These are phyloP conservation scores for Hippocampus guttulatus DNA, from an alignment of 2,113 vertebrate genomes.

Conservation along the genomic window DNA sequence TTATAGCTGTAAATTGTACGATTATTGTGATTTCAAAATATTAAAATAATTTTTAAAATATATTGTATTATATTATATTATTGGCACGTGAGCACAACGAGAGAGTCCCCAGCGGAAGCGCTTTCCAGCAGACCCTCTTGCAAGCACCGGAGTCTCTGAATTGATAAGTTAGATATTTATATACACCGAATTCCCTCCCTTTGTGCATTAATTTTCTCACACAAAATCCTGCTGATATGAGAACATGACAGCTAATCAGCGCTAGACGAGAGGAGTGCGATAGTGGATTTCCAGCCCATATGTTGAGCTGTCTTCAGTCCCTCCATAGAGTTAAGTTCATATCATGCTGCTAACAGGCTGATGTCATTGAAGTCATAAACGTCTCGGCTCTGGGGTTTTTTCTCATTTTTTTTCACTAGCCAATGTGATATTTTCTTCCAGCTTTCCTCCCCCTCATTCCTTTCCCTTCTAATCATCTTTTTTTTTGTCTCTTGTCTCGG, in stretches of 20 bases:
- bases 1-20: too few relatives aligned
- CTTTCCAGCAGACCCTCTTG: too few relatives aligned
- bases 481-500: slow-evolving; percentile 22
- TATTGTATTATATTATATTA: too few relatives aligned
- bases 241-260: not conserved
- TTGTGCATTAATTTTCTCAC: not conserved
- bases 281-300: not conserved
- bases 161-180: not conserved
- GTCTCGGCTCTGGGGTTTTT: not conserved
- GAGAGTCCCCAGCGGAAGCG: too few relatives aligned
- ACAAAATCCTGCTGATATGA: not conserved
- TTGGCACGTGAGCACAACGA: too few relatives aligned
- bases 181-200: not conserved
- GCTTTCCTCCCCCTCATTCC: slow-evolving; percentile 6
- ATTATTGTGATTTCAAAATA: too few relatives aligned
- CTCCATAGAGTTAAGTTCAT: not conserved
- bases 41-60: too few relatives aligned
- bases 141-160: too few relatives aligned
- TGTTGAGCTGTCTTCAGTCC: not conserved
- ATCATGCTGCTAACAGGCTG: not conserved
- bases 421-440: slow-evolving; percentile 9
- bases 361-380: slow-evolving; percentile 5
- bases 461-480: slow-evolving; percentile 21
- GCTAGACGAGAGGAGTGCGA: not conserved
- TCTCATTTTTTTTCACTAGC: slow-evolving; percentile 18